Conservation (phyloP, 2,888 invertebrate species). For the Scaptodrosophila latifasciaeformis region DNA sequence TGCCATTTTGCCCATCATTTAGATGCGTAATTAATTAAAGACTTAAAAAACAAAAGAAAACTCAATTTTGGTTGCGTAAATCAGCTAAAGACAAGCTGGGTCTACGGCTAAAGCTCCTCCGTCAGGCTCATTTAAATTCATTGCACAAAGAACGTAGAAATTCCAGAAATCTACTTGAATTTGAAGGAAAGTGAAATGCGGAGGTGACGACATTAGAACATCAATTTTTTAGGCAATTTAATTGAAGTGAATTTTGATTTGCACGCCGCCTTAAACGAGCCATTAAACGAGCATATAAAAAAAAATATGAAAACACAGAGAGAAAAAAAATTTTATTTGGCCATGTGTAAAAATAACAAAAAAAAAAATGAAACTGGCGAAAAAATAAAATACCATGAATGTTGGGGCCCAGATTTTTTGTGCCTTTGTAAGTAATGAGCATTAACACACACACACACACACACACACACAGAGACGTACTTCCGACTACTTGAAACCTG, state of each 20-base stretch:
- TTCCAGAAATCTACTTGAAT: background rate
- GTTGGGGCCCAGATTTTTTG: constrained; percentile 24
- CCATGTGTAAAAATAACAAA: background rate
- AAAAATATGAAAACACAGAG: constrained; percentile 9
- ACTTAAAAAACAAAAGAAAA: background rate
- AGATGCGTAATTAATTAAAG: constrained; percentile 43
- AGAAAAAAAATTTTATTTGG: background rate
- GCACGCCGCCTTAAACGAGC: constrained; percentile 15
- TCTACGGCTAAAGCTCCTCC: constrained; percentile 7
- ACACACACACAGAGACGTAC: background rate
- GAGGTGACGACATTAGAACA: constrained; percentile 20
- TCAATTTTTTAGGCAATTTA: constrained; percentile 62
- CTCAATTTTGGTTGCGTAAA: too few species aligned
- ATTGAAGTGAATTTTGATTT: constrained; percentile 50
- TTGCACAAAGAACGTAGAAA: constrained; percentile 11
- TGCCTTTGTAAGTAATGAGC: background rate
- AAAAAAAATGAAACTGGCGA: too few species aligned
- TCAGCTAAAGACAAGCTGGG: constrained; percentile 3
- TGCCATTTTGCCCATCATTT: constrained; percentile 32
- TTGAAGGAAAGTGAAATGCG: background rate
- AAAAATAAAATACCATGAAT: background rate
- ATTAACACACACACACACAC: background rate
- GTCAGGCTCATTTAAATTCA: constrained; percentile 36
- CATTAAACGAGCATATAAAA: constrained; percentile 38
- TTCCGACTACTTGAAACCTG: too few species aligned